These are phyloP conservation scores for Napeogenes inachia DNA, from an alignment of 2,888 invertebrate species.

Conservation along the genomic window DNA sequence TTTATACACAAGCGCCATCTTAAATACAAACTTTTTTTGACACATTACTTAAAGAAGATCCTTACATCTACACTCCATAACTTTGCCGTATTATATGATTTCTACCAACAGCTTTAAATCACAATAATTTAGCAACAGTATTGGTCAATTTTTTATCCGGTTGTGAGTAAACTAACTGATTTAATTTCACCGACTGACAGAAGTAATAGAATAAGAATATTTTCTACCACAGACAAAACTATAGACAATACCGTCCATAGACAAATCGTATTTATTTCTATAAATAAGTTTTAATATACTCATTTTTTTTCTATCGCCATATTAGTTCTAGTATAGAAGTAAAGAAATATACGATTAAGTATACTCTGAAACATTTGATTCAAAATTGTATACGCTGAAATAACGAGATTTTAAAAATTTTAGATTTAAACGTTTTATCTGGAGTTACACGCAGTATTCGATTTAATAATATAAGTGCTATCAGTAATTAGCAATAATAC, in stretches of 20 bases:
- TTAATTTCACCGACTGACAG: conserved; percentile 52
- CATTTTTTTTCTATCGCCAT: conserved; percentile 67
- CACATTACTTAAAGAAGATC: no score
- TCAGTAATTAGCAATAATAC: conserved; percentile 11
- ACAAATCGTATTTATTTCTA: conserved; percentile 69
- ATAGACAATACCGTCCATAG: conserved; percentile 71
- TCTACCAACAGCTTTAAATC: conserved; percentile 12
- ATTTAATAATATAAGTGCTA: conserved; percentile 17
- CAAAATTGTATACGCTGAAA: conserved; percentile 36
- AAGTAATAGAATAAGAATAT: conserved; percentile 58
- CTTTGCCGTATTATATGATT: neutral
- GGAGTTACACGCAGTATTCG: conserved; percentile 25
- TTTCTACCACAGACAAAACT: conserved; percentile 61
- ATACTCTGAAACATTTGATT: conserved; percentile 29
- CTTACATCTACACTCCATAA: no score
- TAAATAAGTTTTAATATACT: conserved; percentile 46
- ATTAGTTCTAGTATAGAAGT: conserved; percentile 51
- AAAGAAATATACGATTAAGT: conserved; percentile 28
- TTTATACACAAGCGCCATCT: no score
- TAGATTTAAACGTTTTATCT: conserved; percentile 41
- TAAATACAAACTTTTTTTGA: no score
- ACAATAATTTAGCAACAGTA: conserved; percentile 24
- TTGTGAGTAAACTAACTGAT: conserved; percentile 50
- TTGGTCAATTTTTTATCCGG: conserved; percentile 53
- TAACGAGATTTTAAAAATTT: conserved; percentile 38